These are phyloP conservation scores for Miichthys miiuy DNA, from an alignment of 2,797 vertebrate species.

Conservation along the genomic window DNA sequence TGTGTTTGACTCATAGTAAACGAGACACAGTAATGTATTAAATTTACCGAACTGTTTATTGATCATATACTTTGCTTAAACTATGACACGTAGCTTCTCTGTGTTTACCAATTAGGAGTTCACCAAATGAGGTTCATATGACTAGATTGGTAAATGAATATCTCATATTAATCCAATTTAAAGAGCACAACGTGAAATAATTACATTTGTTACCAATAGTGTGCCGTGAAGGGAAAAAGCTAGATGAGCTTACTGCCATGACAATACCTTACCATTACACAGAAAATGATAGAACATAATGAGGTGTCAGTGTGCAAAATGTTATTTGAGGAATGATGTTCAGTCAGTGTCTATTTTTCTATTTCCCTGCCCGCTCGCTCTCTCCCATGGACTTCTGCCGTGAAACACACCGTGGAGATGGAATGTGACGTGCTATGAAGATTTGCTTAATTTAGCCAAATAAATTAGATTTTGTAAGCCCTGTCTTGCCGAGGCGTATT, in stretches of 20 bases:
- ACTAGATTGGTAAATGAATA: slow-evolving; percentile 40
- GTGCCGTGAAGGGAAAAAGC: slow-evolving; percentile 31
- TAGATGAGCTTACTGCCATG: slow-evolving; percentile 34
- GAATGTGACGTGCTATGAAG: slow-evolving; percentile 63
- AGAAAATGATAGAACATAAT: slow-evolving; percentile 58
- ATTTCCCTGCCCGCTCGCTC: slow-evolving; percentile 45
- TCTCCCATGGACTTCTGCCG: slow-evolving; percentile 22
- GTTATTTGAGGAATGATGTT: slow-evolving; percentile 52
- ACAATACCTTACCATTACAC: slow-evolving; percentile 30
- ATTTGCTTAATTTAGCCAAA: slow-evolving; percentile 76
- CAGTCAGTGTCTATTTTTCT: slow-evolving; percentile 65
- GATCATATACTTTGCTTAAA: slow-evolving; percentile 12
- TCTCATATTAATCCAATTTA: slow-evolving; percentile 42
- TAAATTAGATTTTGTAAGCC: slow-evolving; percentile 76
- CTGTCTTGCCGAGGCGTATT: slow-evolving; percentile 51
- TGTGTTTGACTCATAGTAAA: background rate
- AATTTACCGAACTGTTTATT: slow-evolving; percentile 1
- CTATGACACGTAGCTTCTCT: slow-evolving; percentile 16
- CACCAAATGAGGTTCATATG: slow-evolving; percentile 29
- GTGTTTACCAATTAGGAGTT: slow-evolving; percentile 40
- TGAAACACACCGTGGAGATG: slow-evolving; percentile 59
- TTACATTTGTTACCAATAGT: slow-evolving; percentile 41
- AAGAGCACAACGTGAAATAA: slow-evolving; percentile 47
- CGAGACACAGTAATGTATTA: background rate
- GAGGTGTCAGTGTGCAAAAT: slow-evolving; percentile 59